These are phyloP conservation scores for Pandemis corylana DNA, from an alignment of 2,888 invertebrate genomes.

Conservation along the genomic window DNA sequence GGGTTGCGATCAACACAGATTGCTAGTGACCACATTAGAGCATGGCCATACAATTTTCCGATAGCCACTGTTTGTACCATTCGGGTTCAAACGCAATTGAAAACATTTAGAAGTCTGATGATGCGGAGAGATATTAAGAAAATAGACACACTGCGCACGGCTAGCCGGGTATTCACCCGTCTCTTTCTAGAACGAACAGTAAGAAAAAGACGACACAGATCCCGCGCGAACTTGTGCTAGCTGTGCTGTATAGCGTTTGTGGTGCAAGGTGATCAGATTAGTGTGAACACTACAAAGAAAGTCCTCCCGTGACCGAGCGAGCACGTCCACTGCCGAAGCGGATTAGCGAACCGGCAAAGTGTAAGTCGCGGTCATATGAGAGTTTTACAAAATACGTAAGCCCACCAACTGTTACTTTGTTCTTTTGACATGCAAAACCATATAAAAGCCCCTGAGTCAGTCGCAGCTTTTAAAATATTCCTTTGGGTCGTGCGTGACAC, in stretches of 20 bases:
- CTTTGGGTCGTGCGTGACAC: conserved; percentile 28
- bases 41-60: too few relatives aligned
- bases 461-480: conserved; percentile 28
- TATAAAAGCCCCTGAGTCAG: conserved; percentile 14
- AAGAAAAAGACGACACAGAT: too few relatives aligned
- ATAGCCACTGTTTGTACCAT: too few relatives aligned
- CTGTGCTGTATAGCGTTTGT: not conserved
- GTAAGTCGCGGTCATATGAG: conserved; percentile 31
- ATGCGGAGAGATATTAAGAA: too few relatives aligned
- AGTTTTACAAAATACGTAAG: conserved; percentile 16
- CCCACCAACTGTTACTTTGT: conserved; percentile 20
- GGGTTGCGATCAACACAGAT: too few relatives aligned
- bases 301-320: not conserved
- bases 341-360: conserved; percentile 25
- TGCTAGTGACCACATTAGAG: too few relatives aligned
- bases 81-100: too few relatives aligned
- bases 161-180: too few relatives aligned
- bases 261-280: not conserved
- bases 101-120: too few relatives aligned
- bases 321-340: conserved; percentile 6
- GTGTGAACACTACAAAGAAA: not conserved
- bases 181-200: too few relatives aligned
- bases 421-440: conserved; percentile 30
- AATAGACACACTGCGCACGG: too few relatives aligned
- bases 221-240: too few relatives aligned